Evolutionary conservation across 2,797 vertebrate species (phyloP).

Genomic region (Parauchenoglanis punctatus): DNA sequence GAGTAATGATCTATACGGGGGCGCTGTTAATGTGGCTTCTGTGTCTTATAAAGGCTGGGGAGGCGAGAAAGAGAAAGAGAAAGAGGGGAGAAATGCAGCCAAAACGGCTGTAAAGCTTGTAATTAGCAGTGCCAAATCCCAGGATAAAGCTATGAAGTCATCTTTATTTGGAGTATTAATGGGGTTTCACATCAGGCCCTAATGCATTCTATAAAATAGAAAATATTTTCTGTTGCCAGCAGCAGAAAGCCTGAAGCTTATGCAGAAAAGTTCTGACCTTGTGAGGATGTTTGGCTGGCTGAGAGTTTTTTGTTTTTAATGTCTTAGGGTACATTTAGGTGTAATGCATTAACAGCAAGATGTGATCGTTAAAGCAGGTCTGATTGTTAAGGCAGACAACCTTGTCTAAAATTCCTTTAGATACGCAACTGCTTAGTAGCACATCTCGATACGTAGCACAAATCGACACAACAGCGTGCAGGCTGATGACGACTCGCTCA

Average conservation of each 20-base stretch:
- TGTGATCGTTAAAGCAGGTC: constrained; percentile 5
- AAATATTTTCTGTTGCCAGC: background rate
- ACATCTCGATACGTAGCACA: too few relatives aligned
- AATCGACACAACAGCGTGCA: too few relatives aligned
- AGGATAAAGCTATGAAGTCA: background rate
- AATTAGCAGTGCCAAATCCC: background rate
- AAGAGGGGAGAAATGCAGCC: background rate
- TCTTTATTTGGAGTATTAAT: background rate
- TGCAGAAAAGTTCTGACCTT: background rate
- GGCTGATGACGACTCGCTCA: too few relatives aligned
- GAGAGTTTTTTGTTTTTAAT: background rate
- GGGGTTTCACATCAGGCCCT: background rate
- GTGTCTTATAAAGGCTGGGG: background rate
- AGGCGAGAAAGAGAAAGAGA: background rate
- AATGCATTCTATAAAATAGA: constrained; percentile 5
- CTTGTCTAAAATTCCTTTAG: constrained; percentile 23
- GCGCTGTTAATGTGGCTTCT: background rate
- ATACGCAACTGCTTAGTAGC: too few relatives aligned
- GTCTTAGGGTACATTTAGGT: background rate
- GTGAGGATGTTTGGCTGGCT: background rate
- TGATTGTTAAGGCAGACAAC: background rate
- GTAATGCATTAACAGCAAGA: background rate
- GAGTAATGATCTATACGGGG: background rate
- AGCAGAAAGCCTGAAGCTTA: constrained; percentile 5
- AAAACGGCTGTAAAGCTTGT: constrained; percentile 6